phyloP scores from a whole-genome alignment of 2,888 invertebrate genomes.

The Apotomis betuletana region DNA sequence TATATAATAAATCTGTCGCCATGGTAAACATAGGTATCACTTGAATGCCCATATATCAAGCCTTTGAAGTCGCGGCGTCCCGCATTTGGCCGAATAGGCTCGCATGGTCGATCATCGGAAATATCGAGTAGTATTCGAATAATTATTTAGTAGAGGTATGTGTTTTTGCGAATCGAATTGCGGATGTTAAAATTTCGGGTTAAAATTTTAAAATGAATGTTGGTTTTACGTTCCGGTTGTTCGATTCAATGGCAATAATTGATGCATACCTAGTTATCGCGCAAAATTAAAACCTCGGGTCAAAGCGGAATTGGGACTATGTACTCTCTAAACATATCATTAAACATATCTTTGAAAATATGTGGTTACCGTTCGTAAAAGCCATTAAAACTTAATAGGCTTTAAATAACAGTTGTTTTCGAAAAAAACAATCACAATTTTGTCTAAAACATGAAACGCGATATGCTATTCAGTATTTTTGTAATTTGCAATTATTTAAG shows the following conservation, averaged over 20 bases:
- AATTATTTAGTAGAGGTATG: conserved; percentile 11
- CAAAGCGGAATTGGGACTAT: too few species aligned
- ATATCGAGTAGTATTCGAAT: conserved; percentile 13
- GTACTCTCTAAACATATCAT: too few species aligned
- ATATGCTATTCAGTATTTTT: too few species aligned
- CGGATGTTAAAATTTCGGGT: conserved; percentile 1
- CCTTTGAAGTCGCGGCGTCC: conserved; percentile 22
- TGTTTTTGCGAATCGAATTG: background rate
- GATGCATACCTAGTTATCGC: too few species aligned
- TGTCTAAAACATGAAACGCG: too few species aligned
- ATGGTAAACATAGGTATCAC: conserved; percentile 20
- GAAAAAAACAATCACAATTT: too few species aligned
- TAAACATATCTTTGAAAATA: too few species aligned
- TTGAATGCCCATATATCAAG: conserved; percentile 4
- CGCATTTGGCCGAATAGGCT: conserved; percentile 11
- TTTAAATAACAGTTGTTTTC: too few species aligned
- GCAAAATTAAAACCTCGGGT: too few species aligned
- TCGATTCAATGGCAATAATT: background rate
- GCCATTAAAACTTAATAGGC: too few species aligned
- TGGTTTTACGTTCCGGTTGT: background rate
- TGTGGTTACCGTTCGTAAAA: too few species aligned
- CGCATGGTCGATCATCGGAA: background rate
- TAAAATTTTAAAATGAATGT: background rate
- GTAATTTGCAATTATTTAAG: too few species aligned
- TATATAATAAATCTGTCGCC: background rate